Conservation (phyloP, 2,113 vertebrate species). For the Podilymbus podiceps region DNA sequence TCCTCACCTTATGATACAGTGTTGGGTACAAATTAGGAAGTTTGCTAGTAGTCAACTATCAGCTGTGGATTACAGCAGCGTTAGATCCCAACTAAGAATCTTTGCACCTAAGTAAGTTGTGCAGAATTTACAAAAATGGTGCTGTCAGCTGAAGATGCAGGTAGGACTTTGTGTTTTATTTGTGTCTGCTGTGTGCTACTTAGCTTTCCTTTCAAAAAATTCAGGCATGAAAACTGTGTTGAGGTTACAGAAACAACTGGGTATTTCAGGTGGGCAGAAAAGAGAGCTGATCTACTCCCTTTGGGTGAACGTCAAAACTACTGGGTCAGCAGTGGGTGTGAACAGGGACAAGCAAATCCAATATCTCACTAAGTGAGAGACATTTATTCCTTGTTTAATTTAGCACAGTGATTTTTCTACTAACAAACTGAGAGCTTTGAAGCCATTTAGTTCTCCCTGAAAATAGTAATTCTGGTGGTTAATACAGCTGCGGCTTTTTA, state of each 20-base stretch:
- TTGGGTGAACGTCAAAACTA: not conserved
- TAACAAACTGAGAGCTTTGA: not conserved
- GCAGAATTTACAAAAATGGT: not conserved
- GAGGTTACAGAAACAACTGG: not conserved
- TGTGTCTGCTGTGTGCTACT: not conserved
- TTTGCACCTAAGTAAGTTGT: not conserved
- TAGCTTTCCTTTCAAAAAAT: not conserved
- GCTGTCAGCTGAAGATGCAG: not conserved
- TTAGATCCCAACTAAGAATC: not conserved
- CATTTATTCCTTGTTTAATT: not conserved
- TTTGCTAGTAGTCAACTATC: not conserved
- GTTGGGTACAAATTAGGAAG: not conserved
- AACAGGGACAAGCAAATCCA: not conserved
- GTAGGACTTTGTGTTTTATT: not conserved
- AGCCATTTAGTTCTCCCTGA: not conserved
- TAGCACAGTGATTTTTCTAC: not conserved
- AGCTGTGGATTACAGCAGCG: not conserved
- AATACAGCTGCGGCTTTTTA: not conserved
- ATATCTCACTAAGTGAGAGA: not conserved
- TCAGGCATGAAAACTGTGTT: not conserved
- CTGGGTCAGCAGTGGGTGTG: not conserved
- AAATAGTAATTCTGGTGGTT: not conserved
- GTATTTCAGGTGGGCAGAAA: not conserved
- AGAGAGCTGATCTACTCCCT: not conserved
- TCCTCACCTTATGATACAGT: not conserved